Evolutionary conservation across 35 echinoderm and acorn worm species (phyloP), one percentile per base, ranked within the genome.

Genomic region (Lytechinus pictus): DNA sequence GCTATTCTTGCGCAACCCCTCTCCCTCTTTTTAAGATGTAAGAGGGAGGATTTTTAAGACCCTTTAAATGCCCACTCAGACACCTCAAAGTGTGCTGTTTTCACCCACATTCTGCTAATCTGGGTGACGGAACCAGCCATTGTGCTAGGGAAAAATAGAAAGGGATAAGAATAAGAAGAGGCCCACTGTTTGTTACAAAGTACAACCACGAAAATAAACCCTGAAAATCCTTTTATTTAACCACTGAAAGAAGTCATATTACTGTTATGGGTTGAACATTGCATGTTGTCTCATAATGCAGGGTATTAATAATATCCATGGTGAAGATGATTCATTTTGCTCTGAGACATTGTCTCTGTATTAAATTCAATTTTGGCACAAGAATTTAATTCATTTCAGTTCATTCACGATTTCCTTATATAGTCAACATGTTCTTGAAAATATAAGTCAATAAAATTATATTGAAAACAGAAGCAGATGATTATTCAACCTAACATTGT

Each of bases 11-110:
- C 7, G 66, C 66, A 16, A 24, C 19, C 66, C 5, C 66, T 3
- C 14, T 58, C 6, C 56, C 13, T 58, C 13, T 57, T 79, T 71
- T 79, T 0, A 79, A 79, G 66, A 24, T 79, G 21, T 79, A 79
- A 79, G 21, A 79, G 66, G 66, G n/a, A 79, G n/a, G 66, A 79
- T 24, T 79, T 24, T 79, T 79, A 79, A 79, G 19, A 79, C 66
- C 66, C 66, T 8, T 4, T 6, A n/a, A 79, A 16, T 71, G 5
- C 11, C 61, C 61, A 71, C 66, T 79, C 66, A 79, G 66, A 79
- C 66, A 79, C 66, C 66, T 79, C 66, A 79, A n/a, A 79, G 66
- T 79, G 66, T 24, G 66, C 66, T 79, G 66, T 79, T 79, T 71
- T 79, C 66, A 44, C 61, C 66, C 66, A 16, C 16, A 24, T 16